Conservation (phyloP, 1,140 invertebrate species). For the Atta texana region DNA sequence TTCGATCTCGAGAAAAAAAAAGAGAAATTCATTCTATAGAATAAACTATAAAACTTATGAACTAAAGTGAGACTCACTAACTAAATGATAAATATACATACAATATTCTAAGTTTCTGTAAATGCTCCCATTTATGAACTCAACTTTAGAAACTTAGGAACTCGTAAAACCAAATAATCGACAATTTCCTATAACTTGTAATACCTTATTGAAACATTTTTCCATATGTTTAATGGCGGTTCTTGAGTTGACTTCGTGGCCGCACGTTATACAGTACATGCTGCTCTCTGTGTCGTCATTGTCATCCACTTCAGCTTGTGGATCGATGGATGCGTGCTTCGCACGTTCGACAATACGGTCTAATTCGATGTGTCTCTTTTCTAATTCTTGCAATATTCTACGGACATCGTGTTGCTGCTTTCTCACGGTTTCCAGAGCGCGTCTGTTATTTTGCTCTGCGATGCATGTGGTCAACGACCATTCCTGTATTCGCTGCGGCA, state of each 20-base stretch:
- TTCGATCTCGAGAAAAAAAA: not conserved
- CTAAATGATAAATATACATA: not conserved
- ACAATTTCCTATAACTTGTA: not conserved
- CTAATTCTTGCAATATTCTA: slow-evolving; percentile 91
- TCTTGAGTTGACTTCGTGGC: slow-evolving; percentile 95
- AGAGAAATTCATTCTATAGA: not conserved
- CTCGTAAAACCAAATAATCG: not conserved
- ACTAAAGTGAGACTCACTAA: not conserved
- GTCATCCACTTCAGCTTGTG: slow-evolving; percentile 89
- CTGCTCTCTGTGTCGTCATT: slow-evolving; percentile 93
- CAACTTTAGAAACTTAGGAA: not conserved
- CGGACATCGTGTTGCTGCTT: slow-evolving; percentile 92
- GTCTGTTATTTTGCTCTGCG: slow-evolving; percentile 95
- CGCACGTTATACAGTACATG: slow-evolving; percentile 98
- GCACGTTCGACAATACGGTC: slow-evolving; percentile 94
- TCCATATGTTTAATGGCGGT: slow-evolving; percentile 98
- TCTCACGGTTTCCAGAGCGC: slow-evolving; percentile 93
- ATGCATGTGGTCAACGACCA: slow-evolving; percentile 96
- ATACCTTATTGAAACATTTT: slow-evolving; percentile 96
- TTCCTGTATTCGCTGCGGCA: slow-evolving; percentile 97
- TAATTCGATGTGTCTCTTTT: slow-evolving; percentile 91
- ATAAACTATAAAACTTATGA: not conserved
- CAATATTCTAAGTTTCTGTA: slow-evolving; percentile 6
- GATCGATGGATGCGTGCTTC: slow-evolving; percentile 89
- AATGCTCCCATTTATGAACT: not conserved